Evolutionary conservation across 1,140 invertebrate species (phyloP).

Genomic region (Euwallacea fornicatus): DNA sequence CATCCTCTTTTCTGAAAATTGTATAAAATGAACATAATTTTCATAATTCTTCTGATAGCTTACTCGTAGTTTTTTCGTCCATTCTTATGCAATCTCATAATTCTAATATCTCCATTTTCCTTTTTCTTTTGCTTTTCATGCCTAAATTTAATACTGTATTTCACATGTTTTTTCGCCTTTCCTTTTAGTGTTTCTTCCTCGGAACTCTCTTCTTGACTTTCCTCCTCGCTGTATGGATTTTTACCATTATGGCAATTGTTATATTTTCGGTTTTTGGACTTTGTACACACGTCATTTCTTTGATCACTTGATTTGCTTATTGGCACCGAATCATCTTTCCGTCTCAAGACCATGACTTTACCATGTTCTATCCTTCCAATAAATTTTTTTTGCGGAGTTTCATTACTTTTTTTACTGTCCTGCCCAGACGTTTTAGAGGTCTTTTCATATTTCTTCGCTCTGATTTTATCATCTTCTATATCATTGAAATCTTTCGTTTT

Average conservation of each 20-base stretch:
- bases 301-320: slow-evolving; percentile 1
- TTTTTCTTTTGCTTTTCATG: slow-evolving; percentile 34
- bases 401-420: neutral
- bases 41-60: neutral
- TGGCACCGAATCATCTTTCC: slow-evolving; percentile 1
- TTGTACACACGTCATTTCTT: slow-evolving; percentile 4
- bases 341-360: slow-evolving; percentile 31
- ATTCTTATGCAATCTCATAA: slow-evolving; percentile 35
- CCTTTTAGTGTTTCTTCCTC: neutral
- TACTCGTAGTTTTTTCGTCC: slow-evolving; percentile 27
- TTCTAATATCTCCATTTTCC: slow-evolving; percentile 9
- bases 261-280: neutral
- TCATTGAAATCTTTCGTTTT: neutral
- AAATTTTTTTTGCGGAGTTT: slow-evolving; percentile 20
- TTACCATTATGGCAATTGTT: neutral
- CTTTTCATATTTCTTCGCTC: neutral
- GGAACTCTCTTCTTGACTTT: neutral
- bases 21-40: no score
- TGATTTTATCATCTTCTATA: neutral
- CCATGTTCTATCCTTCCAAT: slow-evolving; percentile 32
- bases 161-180: slow-evolving; percentile 20
- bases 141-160: slow-evolving; percentile 36
- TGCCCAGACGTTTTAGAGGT: neutral
- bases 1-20: slow-evolving; percentile 18
- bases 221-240: neutral